Base-by-base conservation (phyloP, 2,113 vertebrate genomes). In the Empidonax alnorum region DNA sequence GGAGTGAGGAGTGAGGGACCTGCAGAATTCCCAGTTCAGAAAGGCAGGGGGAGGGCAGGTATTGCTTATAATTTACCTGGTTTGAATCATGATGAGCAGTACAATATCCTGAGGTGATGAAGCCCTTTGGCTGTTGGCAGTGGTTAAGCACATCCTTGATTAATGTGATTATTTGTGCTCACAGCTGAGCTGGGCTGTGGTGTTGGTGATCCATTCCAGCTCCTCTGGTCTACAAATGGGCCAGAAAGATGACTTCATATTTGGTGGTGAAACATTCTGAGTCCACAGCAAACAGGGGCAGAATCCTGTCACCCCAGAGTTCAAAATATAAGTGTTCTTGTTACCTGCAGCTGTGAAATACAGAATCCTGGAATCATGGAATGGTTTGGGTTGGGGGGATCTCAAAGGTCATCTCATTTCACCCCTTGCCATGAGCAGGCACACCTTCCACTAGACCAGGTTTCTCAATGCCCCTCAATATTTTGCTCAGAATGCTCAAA, bases 11-110 rank as follows among this genome's bases (percentile, higher is more conserved):
- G 35, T 0, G 0, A 35, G 59, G 72, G 25, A 61, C 22, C 0
- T 56, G 68, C 55, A 6, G 67, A 13, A 44, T 63, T 47, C 61
- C 2, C 1, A 1, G 1, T 0, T 27, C 59, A 22, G 68, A 2
- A 1, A 8, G n/a, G 49, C 66, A 52, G 58, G 59, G 14, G 12
- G n/a, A 39, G 75, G 49, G 21, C 16, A 44, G 79, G 24, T 12
- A 3, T 53, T 68, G 4, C 66, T 41, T 55, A 8, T 10, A 10
- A 47, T 13, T 35, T 35, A 47, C 72, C 83, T 33, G 41, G 2
- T 9, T 30, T 12, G 0, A 28, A 18, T 23, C 49, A 7, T 12
- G 39, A 15, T 30, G 91, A 58, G 84, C 68, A 68, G 89, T 62
- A 28, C 18, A 6, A 5, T 25, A 2, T 20, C n/a, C 49, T 3